Evolutionary conservation across 2,888 invertebrate species (phyloP).

Genomic region (Aphodius sticticus): DNA sequence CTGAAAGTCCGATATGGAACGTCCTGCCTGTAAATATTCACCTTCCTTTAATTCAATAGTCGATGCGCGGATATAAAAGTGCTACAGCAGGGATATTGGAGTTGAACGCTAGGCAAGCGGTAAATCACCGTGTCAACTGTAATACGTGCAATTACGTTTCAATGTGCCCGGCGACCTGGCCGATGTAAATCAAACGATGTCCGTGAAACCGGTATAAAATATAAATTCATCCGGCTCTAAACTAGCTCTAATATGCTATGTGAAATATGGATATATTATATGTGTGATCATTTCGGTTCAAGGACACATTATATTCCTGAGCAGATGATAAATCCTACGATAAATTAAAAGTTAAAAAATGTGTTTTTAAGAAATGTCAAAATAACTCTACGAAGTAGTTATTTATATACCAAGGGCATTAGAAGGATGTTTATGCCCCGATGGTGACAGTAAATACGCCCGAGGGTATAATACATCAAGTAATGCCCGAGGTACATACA

Average conservation of each 20-base stretch:
- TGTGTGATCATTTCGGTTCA: background rate
- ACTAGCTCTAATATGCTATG: background rate
- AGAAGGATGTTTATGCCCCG: too few relatives aligned
- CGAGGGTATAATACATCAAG: too few relatives aligned
- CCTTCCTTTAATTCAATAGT: background rate
- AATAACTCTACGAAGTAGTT: too few relatives aligned
- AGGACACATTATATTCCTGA: background rate
- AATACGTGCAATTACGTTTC: constrained; percentile 4
- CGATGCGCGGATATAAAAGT: background rate
- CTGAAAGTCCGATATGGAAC: background rate
- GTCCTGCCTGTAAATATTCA: background rate
- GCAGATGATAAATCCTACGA: background rate
- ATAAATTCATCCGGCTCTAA: background rate
- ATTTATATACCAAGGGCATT: too few relatives aligned
- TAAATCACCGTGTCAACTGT: background rate
- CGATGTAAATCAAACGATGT: background rate
- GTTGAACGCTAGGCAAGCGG: background rate
- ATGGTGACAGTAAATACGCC: too few relatives aligned
- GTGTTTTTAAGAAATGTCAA: background rate
- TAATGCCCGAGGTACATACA: too few relatives aligned
- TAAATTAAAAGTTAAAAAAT: background rate
- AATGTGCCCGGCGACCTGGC: background rate
- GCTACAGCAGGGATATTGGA: background rate
- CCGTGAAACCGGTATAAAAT: background rate
- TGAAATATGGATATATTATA: background rate